Conservation (phyloP, 1,140 invertebrate genomes). For the Sinonovacula constricta region DNA sequence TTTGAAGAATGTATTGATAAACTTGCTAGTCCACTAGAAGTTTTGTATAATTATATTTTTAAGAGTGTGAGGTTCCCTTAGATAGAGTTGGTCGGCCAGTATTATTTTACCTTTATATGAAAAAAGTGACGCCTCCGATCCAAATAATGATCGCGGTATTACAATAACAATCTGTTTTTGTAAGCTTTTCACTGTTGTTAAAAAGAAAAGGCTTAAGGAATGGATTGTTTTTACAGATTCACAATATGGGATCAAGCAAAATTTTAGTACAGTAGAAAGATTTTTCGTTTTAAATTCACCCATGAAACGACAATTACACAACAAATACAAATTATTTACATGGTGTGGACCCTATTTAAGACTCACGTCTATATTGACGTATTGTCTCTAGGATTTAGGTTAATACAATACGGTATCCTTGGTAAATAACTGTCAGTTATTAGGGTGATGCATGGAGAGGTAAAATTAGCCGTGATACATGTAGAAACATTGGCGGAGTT, state of each 20-base stretch:
- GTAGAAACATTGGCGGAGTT: not conserved
- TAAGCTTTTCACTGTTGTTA: slow-evolving; percentile 13
- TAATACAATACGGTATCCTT: not conserved
- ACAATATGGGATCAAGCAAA: not conserved
- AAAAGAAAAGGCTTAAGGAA: too few species aligned
- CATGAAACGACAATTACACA: not conserved
- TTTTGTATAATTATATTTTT: too few species aligned
- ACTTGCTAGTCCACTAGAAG: too few species aligned
- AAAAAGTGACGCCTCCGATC: slow-evolving; percentile 1
- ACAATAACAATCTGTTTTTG: slow-evolving; percentile 10
- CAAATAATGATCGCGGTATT: slow-evolving; percentile 10
- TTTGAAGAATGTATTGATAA: too few species aligned
- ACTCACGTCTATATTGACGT: not conserved
- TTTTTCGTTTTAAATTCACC: not conserved
- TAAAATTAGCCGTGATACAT: not conserved
- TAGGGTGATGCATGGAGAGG: not conserved
- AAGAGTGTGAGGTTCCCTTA: not conserved
- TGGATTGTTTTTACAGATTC: not conserved
- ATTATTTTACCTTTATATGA: slow-evolving; percentile 16
- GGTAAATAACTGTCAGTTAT: not conserved
- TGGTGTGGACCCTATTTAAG: not conserved
- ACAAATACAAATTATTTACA: not conserved
- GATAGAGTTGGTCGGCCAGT: slow-evolving; percentile 2
- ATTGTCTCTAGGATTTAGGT: too few species aligned
- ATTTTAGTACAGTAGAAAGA: not conserved